Conservation (phyloP, 2,888 invertebrate species). For the Ephialtes manifestator region DNA sequence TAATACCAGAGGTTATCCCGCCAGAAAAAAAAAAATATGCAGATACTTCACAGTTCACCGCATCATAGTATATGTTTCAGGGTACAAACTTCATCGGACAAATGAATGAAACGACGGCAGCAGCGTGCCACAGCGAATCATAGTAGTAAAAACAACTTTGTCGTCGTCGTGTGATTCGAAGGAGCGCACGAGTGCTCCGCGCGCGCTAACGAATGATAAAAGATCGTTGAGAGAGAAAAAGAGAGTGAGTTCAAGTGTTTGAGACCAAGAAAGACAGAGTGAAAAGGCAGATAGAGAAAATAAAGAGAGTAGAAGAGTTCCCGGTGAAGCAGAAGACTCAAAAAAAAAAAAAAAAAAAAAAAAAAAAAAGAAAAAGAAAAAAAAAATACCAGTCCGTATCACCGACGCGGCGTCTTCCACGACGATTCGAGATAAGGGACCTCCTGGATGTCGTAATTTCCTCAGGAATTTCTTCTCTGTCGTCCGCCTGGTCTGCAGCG, state of each 20-base stretch:
- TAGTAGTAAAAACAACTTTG: conserved; percentile 64
- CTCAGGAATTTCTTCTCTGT: conserved; percentile 66
- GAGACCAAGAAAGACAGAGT: background rate
- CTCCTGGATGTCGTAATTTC: conserved; percentile 71
- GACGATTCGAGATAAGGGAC: conserved; percentile 70
- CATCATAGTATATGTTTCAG: conserved; percentile 42
- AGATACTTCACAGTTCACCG: background rate
- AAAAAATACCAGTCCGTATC: too few species aligned
- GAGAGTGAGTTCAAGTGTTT: background rate
- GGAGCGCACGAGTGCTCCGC: background rate
- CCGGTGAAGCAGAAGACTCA: conserved; percentile 13
- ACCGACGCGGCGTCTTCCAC: conserved; percentile 64
- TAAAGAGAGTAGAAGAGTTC: conserved; percentile 29
- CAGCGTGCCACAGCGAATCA: conserved; percentile 37
- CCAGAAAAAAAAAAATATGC: background rate
- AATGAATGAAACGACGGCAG: conserved; percentile 64
- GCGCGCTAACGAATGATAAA: conserved; percentile 35
- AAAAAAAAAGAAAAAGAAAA: too few species aligned
- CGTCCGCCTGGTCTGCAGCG: conserved; percentile 39
- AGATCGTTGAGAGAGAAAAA: background rate
- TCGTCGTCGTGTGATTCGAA: conserved; percentile 43
- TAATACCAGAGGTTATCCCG: background rate
- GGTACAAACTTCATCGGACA: conserved; percentile 58
- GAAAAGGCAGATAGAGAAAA: conserved; percentile 28
- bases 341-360: conserved; percentile 31